These are phyloP conservation scores for Caenorhabditis becei DNA, from an alignment of 2,888 invertebrate species.

Conservation along the genomic window DNA sequence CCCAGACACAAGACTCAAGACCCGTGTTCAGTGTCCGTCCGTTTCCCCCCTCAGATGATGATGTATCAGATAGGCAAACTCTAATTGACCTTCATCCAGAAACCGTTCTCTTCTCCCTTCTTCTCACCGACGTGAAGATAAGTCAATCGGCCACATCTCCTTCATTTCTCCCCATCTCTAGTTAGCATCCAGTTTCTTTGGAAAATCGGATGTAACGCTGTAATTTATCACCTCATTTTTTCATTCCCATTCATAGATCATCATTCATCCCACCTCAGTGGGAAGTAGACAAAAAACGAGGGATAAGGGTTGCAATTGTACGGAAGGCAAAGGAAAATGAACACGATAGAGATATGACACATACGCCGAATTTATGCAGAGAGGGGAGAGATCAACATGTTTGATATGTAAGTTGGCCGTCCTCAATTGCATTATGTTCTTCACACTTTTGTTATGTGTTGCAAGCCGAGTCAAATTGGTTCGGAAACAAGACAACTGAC, in stretches of 20 bases:
- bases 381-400: constrained; percentile 57
- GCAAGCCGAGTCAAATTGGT: constrained; percentile 5
- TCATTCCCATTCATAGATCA: constrained; percentile 23
- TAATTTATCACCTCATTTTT: constrained; percentile 48
- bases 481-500: constrained; percentile 32
- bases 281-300: not conserved
- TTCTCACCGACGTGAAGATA: constrained; percentile 37
- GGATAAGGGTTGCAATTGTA: not conserved
- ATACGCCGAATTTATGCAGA: constrained; percentile 12
- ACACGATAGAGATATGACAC: constrained; percentile 53
- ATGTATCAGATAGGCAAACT: constrained; percentile 42
- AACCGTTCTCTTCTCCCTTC: constrained; percentile 25
- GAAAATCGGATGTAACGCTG: constrained; percentile 7
- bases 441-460: constrained; percentile 46
- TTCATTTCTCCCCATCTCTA: constrained; percentile 15
- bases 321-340: constrained; percentile 13
- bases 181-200: constrained; percentile 31
- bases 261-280: constrained; percentile 26
- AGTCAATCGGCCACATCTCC: constrained; percentile 4
- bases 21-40: constrained; percentile 41
- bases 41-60: constrained; percentile 24
- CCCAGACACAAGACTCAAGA: not conserved
- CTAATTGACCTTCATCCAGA: constrained; percentile 49
- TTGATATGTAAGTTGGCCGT: constrained; percentile 60
- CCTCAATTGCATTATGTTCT: constrained; percentile 52